A percentile compares a stretch with the other conserved stretches of the same genome.
These are phyloP conservation scores for Steinernema khuongi DNA, from an alignment of 1,140 invertebrate species.

Conservation along the genomic window DNA sequence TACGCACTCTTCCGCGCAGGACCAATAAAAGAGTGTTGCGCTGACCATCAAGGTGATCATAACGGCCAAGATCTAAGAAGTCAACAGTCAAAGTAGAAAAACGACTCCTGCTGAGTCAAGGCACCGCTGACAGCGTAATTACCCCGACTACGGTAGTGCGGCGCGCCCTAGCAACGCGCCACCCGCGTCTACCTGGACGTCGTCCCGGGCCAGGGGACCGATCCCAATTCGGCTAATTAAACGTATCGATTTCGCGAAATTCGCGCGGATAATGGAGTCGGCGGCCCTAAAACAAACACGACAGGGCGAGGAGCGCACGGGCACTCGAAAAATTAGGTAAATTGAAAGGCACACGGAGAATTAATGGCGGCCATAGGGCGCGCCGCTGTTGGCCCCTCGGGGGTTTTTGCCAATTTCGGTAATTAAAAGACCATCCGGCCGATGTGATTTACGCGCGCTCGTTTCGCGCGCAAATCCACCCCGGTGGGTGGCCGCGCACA, in stretches of 20 bases:
- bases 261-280: constrained; percentile 14
- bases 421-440: constrained; percentile 14
- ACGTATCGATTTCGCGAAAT: constrained; percentile 17
- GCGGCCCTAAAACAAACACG: constrained; percentile 16
- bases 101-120: too few relatives aligned
- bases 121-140: too few relatives aligned
- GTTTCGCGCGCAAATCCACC: background rate
- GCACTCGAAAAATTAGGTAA: constrained; percentile 14
- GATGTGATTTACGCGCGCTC: background rate
- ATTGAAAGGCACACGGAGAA: constrained; percentile 14
- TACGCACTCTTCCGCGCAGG: too few relatives aligned
- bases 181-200: background rate
- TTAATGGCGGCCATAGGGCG: constrained; percentile 12
- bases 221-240: constrained; percentile 12
- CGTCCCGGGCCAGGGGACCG: background rate
- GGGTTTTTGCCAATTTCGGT: constrained; percentile 9
- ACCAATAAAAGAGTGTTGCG: too few relatives aligned
- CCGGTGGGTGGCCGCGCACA: background rate
- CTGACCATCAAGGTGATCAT: too few relatives aligned
- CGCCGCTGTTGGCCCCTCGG: background rate
- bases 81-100: too few relatives aligned
- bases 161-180: background rate
- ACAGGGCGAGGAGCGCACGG: background rate
- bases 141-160: too few relatives aligned
- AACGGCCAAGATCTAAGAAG: too few relatives aligned